Conservation (phyloP, 2,888 invertebrate species). For the Atethmia centrago region DNA sequence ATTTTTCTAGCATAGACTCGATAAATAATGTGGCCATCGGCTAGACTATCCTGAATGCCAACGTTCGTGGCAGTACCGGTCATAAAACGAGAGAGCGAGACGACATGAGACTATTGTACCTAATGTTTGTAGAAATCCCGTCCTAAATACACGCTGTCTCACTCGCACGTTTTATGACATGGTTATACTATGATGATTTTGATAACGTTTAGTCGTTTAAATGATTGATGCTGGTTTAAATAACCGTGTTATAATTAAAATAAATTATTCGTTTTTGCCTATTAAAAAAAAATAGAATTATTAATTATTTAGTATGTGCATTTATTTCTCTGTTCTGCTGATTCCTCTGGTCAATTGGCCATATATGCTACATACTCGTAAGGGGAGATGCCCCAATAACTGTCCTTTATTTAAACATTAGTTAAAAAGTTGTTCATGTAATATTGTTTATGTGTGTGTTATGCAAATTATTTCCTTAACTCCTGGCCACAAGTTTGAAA, state of each 20-base stretch:
- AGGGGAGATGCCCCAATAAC: background rate
- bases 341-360: background rate
- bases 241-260: background rate
- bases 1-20: too few species aligned
- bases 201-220: too few species aligned
- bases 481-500: constrained; percentile 94
- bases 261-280: too few species aligned
- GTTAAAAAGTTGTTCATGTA: background rate
- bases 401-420: background rate
- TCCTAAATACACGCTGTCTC: too few species aligned
- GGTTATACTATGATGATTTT: too few species aligned
- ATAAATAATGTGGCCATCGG: too few species aligned
- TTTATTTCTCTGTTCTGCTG: background rate
- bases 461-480: constrained; percentile 89
- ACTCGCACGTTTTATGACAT: too few species aligned
- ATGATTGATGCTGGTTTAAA: constrained; percentile 33
- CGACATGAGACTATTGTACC: too few species aligned
- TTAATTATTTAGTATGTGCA: background rate
- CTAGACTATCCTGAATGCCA: too few species aligned
- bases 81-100: too few species aligned
- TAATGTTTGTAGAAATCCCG: too few species aligned
- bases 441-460: background rate
- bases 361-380: background rate
- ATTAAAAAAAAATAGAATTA: background rate
- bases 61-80: too few species aligned